phyloP scores from a whole-genome alignment of 1,140 invertebrate species.

The Hyposmocoma kahamanoa region DNA sequence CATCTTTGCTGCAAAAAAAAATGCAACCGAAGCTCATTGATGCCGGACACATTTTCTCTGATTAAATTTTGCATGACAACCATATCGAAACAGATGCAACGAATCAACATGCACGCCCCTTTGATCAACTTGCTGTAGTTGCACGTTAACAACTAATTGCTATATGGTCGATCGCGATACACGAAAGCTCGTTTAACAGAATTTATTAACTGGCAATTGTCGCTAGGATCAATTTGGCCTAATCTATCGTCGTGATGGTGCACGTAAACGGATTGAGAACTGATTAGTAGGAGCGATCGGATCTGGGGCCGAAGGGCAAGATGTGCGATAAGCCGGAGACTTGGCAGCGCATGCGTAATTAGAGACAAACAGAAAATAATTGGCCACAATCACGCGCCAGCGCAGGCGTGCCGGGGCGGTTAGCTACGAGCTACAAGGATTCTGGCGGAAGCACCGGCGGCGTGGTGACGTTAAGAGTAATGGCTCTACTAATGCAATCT shows the following conservation, averaged over 20 bases:
- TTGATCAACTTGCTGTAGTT: neutral
- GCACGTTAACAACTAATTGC: neutral
- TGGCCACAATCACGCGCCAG: slow-evolving; percentile 65
- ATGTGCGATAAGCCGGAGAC: slow-evolving; percentile 49
- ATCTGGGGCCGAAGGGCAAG: slow-evolving; percentile 69
- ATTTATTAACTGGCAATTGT: slow-evolving; percentile 10
- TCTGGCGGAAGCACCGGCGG: slow-evolving; percentile 27
- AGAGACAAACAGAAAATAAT: slow-evolving; percentile 73
- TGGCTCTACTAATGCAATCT: slow-evolving; percentile 14
- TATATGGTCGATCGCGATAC: neutral
- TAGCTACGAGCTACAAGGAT: slow-evolving; percentile 20
- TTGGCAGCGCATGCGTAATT: slow-evolving; percentile 70
- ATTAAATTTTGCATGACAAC: slow-evolving; percentile 26
- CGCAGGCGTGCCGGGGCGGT: slow-evolving; percentile 46
- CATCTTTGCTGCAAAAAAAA: slow-evolving; percentile 18
- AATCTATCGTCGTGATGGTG: slow-evolving; percentile 41
- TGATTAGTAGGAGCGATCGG: slow-evolving; percentile 64
- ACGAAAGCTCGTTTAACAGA: neutral
- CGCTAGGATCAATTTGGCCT: slow-evolving; percentile 15
- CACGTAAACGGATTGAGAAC: slow-evolving; percentile 52
- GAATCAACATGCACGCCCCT: neutral
- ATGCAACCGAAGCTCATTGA: neutral
- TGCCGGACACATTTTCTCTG: slow-evolving; percentile 15
- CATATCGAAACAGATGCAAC: slow-evolving; percentile 10
- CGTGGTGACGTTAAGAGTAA: slow-evolving; percentile 12